Percentiles rank a stretch among this genome's conserved stretches.
phyloP scores from a whole-genome alignment of 2,888 invertebrate genomes.

The Drosophila pseudotalamancana region DNA sequence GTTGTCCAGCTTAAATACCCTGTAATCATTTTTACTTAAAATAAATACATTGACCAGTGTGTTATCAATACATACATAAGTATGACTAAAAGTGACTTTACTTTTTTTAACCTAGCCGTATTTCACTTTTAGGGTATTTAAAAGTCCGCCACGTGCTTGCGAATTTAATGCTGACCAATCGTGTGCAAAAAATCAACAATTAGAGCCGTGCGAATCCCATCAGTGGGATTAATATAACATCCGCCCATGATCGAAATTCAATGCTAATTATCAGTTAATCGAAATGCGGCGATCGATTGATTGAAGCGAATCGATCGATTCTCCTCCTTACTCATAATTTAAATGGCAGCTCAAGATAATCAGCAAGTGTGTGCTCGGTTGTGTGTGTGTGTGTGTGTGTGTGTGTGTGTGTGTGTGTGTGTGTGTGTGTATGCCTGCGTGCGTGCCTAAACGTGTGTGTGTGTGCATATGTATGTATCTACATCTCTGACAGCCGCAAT shows the following conservation, averaged over 20 bases:
- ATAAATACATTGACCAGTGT: too few relatives aligned
- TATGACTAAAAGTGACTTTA: too few relatives aligned
- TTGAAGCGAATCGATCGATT: slow-evolving; percentile 14
- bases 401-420: not conserved
- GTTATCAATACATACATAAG: too few relatives aligned
- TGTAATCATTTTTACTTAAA: not conserved
- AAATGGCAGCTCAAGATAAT: slow-evolving; percentile 2
- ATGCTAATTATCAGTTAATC: slow-evolving; percentile 45
- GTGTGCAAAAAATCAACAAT: slow-evolving; percentile 38
- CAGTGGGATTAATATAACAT: slow-evolving; percentile 32
- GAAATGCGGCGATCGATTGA: slow-evolving; percentile 25
- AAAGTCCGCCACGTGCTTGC: not conserved
- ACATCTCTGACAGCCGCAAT: slow-evolving; percentile 31
- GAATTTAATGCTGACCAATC: not conserved
- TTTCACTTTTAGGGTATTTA: slow-evolving; percentile 9
- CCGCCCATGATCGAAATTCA: slow-evolving; percentile 13
- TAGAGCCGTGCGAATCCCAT: not conserved
- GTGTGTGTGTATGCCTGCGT: not conserved
- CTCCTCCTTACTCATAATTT: slow-evolving; percentile 13
- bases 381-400: not conserved
- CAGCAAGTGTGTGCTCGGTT: not conserved
- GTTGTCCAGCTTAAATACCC: not conserved
- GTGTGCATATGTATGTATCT: not conserved
- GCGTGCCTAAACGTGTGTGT: not conserved
- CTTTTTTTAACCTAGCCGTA: too few relatives aligned